Conservation (phyloP, 2,888 invertebrate species). For the Drosophila fungiperda region DNA sequence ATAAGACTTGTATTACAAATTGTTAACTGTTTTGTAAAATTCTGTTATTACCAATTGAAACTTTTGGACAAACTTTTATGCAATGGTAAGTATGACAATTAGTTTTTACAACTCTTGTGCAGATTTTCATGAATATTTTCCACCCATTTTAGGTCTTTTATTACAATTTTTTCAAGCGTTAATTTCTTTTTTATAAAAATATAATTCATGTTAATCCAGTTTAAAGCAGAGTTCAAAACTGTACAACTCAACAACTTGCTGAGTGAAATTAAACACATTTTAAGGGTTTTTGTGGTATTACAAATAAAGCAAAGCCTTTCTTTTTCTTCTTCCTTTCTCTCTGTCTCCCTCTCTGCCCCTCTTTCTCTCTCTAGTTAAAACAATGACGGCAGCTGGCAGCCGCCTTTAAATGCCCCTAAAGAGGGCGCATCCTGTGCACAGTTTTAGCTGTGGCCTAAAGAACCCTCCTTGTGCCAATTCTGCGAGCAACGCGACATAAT, state of each 20-base stretch:
- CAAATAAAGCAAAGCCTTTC: conserved; percentile 9
- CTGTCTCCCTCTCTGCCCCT: not conserved
- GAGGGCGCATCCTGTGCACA: conserved; percentile 23
- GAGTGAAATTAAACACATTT: conserved; percentile 17
- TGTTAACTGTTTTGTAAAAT: not conserved
- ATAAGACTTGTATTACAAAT: not conserved
- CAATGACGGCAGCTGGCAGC: conserved; percentile 24
- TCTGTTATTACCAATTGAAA: not conserved
- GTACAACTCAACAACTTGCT: not conserved
- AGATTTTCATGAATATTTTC: not conserved
- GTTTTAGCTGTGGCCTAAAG: conserved; percentile 25
- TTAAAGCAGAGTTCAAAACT: not conserved
- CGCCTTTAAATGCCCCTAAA: conserved; percentile 59
- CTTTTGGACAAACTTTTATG: not conserved
- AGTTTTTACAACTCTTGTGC: not conserved
- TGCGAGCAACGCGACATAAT: conserved; percentile 40
- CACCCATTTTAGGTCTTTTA: not conserved
- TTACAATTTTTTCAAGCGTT: not conserved
- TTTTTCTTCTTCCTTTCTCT: not conserved
- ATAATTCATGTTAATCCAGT: not conserved
- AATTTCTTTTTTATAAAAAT: not conserved
- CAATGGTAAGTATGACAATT: not conserved
- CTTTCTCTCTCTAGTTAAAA: conserved; percentile 12
- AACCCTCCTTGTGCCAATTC: conserved; percentile 12
- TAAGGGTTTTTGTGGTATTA: conserved; percentile 6